phyloP scores from a whole-genome alignment of 1,140 invertebrate species.

The Drosophila prosaltans region DNA sequence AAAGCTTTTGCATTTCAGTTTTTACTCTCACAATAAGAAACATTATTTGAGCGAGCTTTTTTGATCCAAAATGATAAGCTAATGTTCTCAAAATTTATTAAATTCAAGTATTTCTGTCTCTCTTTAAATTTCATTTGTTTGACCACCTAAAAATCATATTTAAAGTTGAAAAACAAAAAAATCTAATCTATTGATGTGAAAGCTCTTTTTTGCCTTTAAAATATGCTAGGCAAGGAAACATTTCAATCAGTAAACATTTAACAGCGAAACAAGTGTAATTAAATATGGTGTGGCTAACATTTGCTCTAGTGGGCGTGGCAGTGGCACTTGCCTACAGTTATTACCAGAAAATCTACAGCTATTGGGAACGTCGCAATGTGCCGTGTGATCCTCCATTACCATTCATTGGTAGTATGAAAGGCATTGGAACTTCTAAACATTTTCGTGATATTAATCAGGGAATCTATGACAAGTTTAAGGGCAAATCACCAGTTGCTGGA shows the following conservation, averaged over 20 bases:
- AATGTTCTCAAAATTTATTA: no score
- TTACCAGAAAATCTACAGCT: slow-evolving; percentile 59
- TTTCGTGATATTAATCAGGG: slow-evolving; percentile 55
- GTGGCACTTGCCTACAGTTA: slow-evolving; percentile 35
- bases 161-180: not conserved
- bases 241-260: slow-evolving; percentile 13
- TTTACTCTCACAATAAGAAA: no score
- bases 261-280: not conserved
- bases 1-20: no score
- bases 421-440: slow-evolving; percentile 40
- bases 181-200: not conserved
- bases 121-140: not conserved
- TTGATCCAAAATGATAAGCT: no score
- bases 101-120: no score
- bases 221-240: not conserved
- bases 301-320: slow-evolving; percentile 40
- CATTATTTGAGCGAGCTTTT: no score
- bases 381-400: slow-evolving; percentile 69
- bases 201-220: not conserved
- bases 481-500: slow-evolving; percentile 54
- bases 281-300: slow-evolving; percentile 31
- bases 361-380: slow-evolving; percentile 82
- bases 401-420: slow-evolving; percentile 71
- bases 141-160: not conserved
- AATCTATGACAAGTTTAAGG: slow-evolving; percentile 74